These are phyloP conservation scores for Hypomesus transpacificus DNA, from an alignment of 2,113 vertebrate species.

Conservation along the genomic window DNA sequence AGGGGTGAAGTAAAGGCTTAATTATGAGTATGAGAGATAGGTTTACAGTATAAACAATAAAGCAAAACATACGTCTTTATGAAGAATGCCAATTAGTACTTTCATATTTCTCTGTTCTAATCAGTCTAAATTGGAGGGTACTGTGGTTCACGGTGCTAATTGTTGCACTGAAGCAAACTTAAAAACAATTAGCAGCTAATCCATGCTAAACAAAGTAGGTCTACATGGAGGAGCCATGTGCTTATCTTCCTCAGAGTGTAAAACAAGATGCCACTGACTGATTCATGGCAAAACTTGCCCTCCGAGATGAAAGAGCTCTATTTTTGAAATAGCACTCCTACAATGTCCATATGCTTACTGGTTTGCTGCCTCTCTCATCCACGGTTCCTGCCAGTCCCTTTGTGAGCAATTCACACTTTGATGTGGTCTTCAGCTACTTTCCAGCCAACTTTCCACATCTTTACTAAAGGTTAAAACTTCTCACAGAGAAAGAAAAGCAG, in stretches of 20 bases:
- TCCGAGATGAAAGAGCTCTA: neutral
- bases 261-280: neutral
- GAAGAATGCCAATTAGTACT: too few species aligned
- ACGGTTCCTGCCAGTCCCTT: constrained; percentile 29
- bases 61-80: too few species aligned
- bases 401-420: constrained; percentile 41
- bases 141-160: neutral
- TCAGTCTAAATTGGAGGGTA: too few species aligned
- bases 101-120: too few species aligned
- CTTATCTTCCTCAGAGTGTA: too few species aligned
- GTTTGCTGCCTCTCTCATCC: constrained; percentile 22
- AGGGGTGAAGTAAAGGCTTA: too few species aligned
- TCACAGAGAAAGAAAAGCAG: neutral
- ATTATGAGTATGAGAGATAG: too few species aligned
- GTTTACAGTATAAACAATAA: too few species aligned
- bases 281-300: neutral
- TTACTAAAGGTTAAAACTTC: neutral
- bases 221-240: too few species aligned
- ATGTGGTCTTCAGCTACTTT: constrained; percentile 26
- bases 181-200: neutral
- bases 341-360: constrained; percentile 12
- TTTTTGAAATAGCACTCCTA: constrained; percentile 20
- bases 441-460: neutral
- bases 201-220: too few species aligned
- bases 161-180: neutral